phyloP scores from a whole-genome alignment of 2,113 vertebrate species.

The Mirza zaza region DNA sequence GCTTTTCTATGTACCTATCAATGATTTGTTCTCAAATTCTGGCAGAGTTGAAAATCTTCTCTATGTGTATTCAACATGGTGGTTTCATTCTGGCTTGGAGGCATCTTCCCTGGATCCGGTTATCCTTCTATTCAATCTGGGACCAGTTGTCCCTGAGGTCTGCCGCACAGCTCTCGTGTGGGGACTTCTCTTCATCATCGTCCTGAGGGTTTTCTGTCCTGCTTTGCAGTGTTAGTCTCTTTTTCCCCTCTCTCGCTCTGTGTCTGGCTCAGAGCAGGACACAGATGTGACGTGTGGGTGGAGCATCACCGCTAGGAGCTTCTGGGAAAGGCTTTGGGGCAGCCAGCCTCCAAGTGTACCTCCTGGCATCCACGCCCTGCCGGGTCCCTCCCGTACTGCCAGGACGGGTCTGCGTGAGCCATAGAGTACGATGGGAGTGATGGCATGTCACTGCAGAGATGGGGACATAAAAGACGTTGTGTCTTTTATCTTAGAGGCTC shows the following conservation, averaged over 20 bases:
- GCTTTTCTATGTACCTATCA: background rate
- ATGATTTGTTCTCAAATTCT: background rate
- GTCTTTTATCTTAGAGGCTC: background rate
- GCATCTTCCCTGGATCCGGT: background rate
- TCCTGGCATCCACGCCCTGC: background rate
- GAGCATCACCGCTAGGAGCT: background rate
- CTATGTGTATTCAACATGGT: background rate
- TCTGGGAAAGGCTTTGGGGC: background rate
- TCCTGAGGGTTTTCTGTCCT: background rate
- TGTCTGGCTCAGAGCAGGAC: background rate
- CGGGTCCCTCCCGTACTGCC: background rate
- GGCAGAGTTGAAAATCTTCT: background rate
- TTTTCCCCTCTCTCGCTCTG: background rate
- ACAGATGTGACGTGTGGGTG: background rate
- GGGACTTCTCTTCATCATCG: background rate
- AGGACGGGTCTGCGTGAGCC: too few relatives aligned
- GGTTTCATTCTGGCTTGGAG: background rate
- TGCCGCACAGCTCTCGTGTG: accelerated
- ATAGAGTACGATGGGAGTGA: too few relatives aligned
- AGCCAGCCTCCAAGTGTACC: background rate
- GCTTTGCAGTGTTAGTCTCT: accelerated
- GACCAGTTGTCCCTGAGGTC: background rate
- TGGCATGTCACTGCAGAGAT: background rate
- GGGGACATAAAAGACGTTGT: background rate
- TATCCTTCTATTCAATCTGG: background rate